Conservation (phyloP, 1,140 invertebrate genomes). For the Pygmarrhopalites habei region DNA sequence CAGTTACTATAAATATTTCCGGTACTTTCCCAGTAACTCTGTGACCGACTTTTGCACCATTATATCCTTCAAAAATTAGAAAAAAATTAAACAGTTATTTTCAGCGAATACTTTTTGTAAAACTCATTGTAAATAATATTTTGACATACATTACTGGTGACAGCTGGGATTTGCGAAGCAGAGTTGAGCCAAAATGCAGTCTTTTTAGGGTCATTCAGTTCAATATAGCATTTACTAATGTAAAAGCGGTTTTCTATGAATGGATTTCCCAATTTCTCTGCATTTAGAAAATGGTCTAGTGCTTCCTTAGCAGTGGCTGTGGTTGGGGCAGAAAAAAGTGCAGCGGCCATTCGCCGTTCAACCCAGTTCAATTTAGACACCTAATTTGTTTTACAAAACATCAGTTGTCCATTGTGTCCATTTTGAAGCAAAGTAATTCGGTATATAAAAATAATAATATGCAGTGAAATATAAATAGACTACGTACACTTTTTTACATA, state of each 20-base stretch:
- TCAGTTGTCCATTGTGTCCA: no score
- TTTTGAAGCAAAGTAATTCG: no score
- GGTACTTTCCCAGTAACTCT: background rate
- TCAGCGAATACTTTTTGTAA: no score
- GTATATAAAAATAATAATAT: no score
- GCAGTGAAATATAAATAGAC: no score
- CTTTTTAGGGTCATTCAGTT: conserved; percentile 48
- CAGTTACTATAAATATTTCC: background rate
- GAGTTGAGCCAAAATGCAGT: conserved; percentile 53
- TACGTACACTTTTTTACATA: conserved; percentile 44
- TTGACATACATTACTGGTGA: no score
- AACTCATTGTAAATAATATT: no score
- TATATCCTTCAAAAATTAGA: background rate
- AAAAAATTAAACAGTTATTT: conserved; percentile 5
- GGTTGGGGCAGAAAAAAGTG: conserved; percentile 62
- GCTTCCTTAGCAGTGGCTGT: conserved; percentile 59
- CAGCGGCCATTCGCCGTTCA: conserved; percentile 61
- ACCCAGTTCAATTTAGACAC: conserved; percentile 59
- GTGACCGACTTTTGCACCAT: background rate
- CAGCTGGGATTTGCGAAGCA: conserved; percentile 45
- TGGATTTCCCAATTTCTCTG: conserved; percentile 52
- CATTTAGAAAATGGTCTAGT: conserved; percentile 56
- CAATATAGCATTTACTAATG: conserved; percentile 62
- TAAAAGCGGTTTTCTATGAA: conserved; percentile 67
- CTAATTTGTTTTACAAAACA: no score